Conservation (phyloP, 2,113 vertebrate genomes). For the Neofelis nebulosa region DNA sequence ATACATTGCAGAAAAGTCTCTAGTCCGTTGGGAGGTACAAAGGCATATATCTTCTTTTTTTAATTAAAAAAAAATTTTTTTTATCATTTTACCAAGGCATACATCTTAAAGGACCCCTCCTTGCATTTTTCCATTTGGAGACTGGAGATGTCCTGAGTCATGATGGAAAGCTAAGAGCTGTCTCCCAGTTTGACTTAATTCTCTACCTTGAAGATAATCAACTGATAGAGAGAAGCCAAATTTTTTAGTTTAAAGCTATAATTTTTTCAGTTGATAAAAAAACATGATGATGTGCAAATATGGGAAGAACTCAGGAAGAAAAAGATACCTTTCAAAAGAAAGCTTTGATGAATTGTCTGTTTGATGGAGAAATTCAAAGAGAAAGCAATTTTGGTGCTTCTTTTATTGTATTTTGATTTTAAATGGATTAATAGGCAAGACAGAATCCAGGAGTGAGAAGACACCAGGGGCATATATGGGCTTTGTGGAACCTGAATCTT, state of each 20-base stretch:
- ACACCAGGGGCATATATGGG: neutral
- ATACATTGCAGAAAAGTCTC: neutral
- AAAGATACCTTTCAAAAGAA: neutral
- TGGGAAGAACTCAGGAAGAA: neutral
- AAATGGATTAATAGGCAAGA: neutral
- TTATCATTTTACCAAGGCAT: neutral
- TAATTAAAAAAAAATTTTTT: neutral
- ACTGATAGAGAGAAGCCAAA: neutral
- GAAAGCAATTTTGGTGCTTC: neutral
- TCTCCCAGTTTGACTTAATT: neutral
- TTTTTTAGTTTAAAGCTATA: neutral
- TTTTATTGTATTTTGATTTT: neutral
- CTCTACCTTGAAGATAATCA: neutral
- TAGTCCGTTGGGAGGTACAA: neutral
- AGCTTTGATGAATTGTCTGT: neutral
- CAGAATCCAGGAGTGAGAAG: neutral
- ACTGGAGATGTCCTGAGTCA: neutral
- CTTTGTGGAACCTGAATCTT: neutral
- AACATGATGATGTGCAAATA: neutral
- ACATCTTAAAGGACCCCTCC: neutral
- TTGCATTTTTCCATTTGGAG: neutral
- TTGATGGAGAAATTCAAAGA: constrained; percentile 8
- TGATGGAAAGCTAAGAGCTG: neutral
- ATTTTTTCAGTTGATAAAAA: neutral
- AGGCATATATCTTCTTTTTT: neutral